These are phyloP conservation scores for Sapayoa aenigma DNA, from an alignment of 2,113 vertebrate species.

Conservation along the genomic window DNA sequence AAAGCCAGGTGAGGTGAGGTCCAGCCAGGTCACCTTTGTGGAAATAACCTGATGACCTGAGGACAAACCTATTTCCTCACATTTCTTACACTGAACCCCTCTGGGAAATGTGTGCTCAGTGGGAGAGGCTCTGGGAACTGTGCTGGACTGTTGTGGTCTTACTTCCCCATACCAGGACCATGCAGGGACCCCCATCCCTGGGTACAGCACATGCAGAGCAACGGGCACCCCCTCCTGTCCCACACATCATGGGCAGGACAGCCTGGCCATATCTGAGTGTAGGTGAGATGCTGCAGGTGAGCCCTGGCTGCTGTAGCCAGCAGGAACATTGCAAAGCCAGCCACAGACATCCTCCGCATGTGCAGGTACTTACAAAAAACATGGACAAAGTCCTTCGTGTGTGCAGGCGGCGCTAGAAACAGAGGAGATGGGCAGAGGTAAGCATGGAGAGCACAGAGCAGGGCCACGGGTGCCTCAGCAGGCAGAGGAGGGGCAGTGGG, in stretches of 20 bases:
- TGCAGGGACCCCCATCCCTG: background rate
- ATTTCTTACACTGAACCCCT: background rate
- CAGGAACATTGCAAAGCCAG: background rate
- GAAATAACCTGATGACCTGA: background rate
- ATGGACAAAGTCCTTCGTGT: conserved; percentile 93
- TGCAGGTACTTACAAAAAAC: conserved; percentile 93
- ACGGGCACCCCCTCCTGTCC: background rate
- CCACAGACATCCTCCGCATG: background rate
- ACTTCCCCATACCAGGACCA: background rate
- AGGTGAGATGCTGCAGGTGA: background rate
- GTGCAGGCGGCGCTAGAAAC: conserved; percentile 88
- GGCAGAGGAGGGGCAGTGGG: background rate
- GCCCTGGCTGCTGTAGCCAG: background rate
- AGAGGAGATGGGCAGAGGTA: conserved; percentile 56
- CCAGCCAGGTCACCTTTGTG: background rate
- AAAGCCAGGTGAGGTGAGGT: background rate
- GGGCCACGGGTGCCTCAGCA: background rate
- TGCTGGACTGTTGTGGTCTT: background rate
- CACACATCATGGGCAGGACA: background rate
- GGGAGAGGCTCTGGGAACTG: background rate
- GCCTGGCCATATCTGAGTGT: background rate
- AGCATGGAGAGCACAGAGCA: background rate
- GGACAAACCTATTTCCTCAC: background rate
- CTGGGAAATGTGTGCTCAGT: rapidly evolving
- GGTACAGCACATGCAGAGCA: background rate